Evolutionary conservation across 2,113 vertebrate genomes (phyloP), one percentile per base, ranked within the genome.

Genomic region (Herpailurus yagouaroundi): DNA sequence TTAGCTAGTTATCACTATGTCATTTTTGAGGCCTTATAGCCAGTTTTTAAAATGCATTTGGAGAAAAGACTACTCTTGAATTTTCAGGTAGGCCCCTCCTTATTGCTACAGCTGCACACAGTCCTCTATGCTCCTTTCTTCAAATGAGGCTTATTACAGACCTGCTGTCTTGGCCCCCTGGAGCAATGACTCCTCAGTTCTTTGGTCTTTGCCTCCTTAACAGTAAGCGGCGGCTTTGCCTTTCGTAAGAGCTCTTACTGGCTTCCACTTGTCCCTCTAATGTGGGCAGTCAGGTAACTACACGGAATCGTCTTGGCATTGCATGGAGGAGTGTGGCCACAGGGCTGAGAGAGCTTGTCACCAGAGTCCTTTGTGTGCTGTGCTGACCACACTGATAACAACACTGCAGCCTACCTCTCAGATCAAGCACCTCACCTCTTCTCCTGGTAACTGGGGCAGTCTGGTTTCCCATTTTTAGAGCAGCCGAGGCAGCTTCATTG

Each of bases 241-340:
- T 74, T 71, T 71, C n/a, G 19, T 90, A 88, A 86, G 89, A 95
- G 89, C 57, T 66, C 97, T 95, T 89, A 74, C 50, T 97, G 79
- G 74, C 97, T 95, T 89, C 88, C 77, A 79, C 93, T 95, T 95
- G 82, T 96, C 41, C 27, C 68, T 93, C 55, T 66, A 93, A 1
- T 71, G 86, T 93, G 95, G 69, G 63, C 89, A 86, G 79, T 92
- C 90, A 97, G 91, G 97, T 97, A 95, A 97, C 96, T 57, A 52
- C 66, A 86, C 5, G 2, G 89, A 92, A 45, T n/a, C 1, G 16
- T 92, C 69, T 96, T 96, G 93, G 94, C 66, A 1, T 33, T 94
- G 88, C 96, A 74, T 93, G 94, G 63, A 90, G 57, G 74, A 92
- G 79, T 41, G 33, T 69, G 89, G 73, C 76, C 87, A 71, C 7